Evolutionary conservation across 2,888 invertebrate species (phyloP).

Genomic region (Sinelater perroti): DNA sequence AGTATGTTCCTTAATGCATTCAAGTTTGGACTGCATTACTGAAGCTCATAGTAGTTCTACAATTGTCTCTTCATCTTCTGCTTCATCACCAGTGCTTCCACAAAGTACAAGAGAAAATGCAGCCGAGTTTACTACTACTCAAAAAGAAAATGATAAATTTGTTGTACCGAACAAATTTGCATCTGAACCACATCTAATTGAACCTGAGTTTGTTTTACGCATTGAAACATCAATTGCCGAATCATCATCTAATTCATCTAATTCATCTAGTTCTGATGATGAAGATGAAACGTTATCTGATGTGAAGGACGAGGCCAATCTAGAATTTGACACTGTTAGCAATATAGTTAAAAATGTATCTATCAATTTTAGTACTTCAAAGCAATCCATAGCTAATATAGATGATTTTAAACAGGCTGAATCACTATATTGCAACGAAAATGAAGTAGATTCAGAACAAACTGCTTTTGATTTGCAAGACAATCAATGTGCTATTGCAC

Average conservation of each 20-base stretch:
- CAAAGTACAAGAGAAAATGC: too few relatives aligned
- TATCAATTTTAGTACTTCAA: slow-evolving; percentile 3
- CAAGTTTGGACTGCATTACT: slow-evolving; percentile 67
- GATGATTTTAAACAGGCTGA: background rate
- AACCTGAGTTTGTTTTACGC: background rate
- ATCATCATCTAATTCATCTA: slow-evolving; percentile 29
- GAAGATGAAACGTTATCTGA: slow-evolving; percentile 60
- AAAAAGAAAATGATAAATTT: background rate
- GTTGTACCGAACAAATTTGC: slow-evolving; percentile 1
- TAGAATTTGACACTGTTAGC: slow-evolving; percentile 65
- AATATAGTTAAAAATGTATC: slow-evolving; percentile 67
- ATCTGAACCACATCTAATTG: slow-evolving; percentile 12
- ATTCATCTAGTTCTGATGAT: slow-evolving; percentile 52
- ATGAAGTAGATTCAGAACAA: background rate
- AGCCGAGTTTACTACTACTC: background rate
- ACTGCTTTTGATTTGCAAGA: background rate
- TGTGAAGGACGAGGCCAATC: slow-evolving; percentile 51
- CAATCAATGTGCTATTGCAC: slow-evolving; percentile 28
- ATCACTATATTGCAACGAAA: background rate
- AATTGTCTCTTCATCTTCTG: background rate
- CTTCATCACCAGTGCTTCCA: too few relatives aligned
- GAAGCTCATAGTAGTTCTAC: slow-evolving; percentile 51
- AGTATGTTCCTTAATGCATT: slow-evolving; percentile 71
- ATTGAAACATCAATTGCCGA: slow-evolving; percentile 2
- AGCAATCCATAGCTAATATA: background rate